phyloP scores from a whole-genome alignment of 1,140 invertebrate species.

The Drosophila parvula region DNA sequence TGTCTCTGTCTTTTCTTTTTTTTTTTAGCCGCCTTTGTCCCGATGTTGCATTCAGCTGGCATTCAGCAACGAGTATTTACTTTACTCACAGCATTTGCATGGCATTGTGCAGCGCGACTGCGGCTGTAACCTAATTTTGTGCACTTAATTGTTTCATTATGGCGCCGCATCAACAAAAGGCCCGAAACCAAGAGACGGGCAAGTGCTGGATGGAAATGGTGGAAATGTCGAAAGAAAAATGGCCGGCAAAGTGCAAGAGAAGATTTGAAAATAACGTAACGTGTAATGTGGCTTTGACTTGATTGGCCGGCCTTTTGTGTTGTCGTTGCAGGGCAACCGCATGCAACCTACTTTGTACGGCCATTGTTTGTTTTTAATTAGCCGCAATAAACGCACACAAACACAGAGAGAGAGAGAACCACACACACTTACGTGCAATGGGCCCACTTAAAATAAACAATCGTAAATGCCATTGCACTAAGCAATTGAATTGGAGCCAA shows the following conservation, averaged over 20 bases:
- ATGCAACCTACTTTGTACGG: slow-evolving; percentile 75
- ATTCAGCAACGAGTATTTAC: slow-evolving; percentile 56
- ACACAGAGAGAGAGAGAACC: slow-evolving; percentile 30
- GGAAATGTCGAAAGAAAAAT: slow-evolving; percentile 69
- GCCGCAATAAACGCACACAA: slow-evolving; percentile 76
- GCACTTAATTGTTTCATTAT: slow-evolving; percentile 82
- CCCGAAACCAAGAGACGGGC: slow-evolving; percentile 32
- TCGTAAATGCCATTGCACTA: slow-evolving; percentile 77
- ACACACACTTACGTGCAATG: slow-evolving; percentile 42
- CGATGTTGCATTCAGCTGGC: slow-evolving; percentile 51
- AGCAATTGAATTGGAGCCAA: slow-evolving; percentile 77
- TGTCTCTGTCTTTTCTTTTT: slow-evolving; percentile 35
- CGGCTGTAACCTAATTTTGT: slow-evolving; percentile 79
- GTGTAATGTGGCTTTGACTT: slow-evolving; percentile 71
- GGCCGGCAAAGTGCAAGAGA: slow-evolving; percentile 30
- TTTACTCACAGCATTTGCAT: slow-evolving; percentile 78
- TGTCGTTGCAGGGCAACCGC: slow-evolving; percentile 55
- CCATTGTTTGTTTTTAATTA: slow-evolving; percentile 82
- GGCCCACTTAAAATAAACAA: slow-evolving; percentile 78
- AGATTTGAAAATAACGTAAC: slow-evolving; percentile 66
- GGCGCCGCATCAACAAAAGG: slow-evolving; percentile 77
- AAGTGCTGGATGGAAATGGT: slow-evolving; percentile 7
- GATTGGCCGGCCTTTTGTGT: slow-evolving; percentile 63
- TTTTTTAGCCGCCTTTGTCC: slow-evolving; percentile 37
- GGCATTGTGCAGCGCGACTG: slow-evolving; percentile 64